Conservation (phyloP, 2,797 vertebrate genomes). For the Anas flavirostris region DNA sequence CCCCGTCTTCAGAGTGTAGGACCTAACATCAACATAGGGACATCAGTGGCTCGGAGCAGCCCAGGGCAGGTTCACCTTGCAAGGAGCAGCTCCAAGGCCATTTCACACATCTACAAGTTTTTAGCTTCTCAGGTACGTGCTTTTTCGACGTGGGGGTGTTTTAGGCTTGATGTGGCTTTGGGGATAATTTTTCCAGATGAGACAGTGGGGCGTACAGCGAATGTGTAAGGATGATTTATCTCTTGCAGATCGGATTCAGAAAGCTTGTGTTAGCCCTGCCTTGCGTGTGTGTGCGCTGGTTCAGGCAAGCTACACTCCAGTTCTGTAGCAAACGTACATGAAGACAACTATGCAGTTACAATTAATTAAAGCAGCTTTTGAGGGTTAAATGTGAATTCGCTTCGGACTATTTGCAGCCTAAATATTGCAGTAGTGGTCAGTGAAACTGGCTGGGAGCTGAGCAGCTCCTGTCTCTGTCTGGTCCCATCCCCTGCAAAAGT, state of each 20-base stretch:
- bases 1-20: background rate
- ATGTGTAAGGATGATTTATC: conserved; percentile 44
- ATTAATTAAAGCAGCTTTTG: background rate
- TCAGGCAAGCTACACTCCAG: background rate
- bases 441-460: background rate
- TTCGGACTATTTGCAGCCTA: background rate
- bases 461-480: background rate
- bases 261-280: background rate
- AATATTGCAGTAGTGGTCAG: background rate
- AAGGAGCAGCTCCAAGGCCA: background rate
- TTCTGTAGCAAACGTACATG: background rate
- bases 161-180: background rate
- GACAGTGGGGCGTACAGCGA: background rate
- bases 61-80: background rate
- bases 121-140: conserved; percentile 8
- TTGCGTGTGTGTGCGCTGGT: background rate
- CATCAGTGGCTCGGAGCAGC: fast-evolving
- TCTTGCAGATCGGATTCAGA: background rate
- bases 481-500: background rate
- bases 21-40: fast-evolving
- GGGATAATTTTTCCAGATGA: conserved; percentile 38
- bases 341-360: background rate
- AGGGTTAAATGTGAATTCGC: background rate
- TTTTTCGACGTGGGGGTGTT: background rate
- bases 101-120: background rate